Percentiles rank a stretch among this genome's conserved stretches.
These are phyloP conservation scores for Platyscapa corneri DNA, from an alignment of 1,140 invertebrate genomes.

Conservation along the genomic window DNA sequence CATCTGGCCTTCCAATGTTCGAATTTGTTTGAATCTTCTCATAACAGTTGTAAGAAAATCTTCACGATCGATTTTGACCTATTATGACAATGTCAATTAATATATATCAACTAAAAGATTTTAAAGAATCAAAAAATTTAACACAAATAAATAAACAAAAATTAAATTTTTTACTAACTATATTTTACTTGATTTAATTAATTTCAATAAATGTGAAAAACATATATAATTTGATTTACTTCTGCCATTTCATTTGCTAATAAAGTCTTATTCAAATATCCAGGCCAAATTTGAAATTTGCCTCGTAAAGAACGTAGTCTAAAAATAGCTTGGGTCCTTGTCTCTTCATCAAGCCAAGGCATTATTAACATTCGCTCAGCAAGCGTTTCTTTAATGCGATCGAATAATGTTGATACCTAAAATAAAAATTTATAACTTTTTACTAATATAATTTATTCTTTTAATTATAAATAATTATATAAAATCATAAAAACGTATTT, in stretches of 20 bases:
- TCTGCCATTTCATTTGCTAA: slow-evolving; percentile 64
- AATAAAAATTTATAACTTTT: slow-evolving; percentile 20
- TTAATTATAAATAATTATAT: too few relatives aligned
- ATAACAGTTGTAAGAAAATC: slow-evolving; percentile 78
- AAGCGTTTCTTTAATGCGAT: slow-evolving; percentile 77
- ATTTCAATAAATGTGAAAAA: neutral
- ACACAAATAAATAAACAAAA: neutral
- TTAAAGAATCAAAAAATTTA: too few relatives aligned
- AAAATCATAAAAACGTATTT: too few relatives aligned
- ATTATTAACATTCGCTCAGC: slow-evolving; percentile 76
- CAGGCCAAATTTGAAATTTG: slow-evolving; percentile 75
- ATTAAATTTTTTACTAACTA: neutral
- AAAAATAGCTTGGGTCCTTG: slow-evolving; percentile 75
- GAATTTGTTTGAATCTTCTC: slow-evolving; percentile 68
- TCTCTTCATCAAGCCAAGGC: slow-evolving; percentile 80
- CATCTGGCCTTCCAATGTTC: slow-evolving; percentile 61
- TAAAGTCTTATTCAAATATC: slow-evolving; percentile 69
- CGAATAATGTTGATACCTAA: slow-evolving; percentile 72
- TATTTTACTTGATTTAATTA: neutral
- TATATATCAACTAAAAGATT: too few relatives aligned
- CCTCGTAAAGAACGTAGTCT: slow-evolving; percentile 76
- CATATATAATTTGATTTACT: slow-evolving; percentile 52
- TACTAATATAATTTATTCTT: too few relatives aligned
- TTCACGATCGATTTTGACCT: slow-evolving; percentile 76
- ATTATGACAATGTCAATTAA: slow-evolving; percentile 42